Evolutionary conservation across 2,113 vertebrate genomes (phyloP).

Genomic region (chimpanzee (Pan troglodytes)): NHGRI_mPanTro3-v2.1_pri NC_072412.2:57223001-57223500

Average conservation of each 20-base stretch:
- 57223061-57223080: conserved; percentile 16
- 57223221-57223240: not conserved
- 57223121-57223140: not conserved
- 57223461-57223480: not conserved
- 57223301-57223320: not conserved
- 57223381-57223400: not conserved
- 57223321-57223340: not conserved
- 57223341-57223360: conserved; percentile 21
- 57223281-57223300: not conserved
- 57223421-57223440: not conserved
- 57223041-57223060: not conserved
- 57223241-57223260: not conserved
- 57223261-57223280: not conserved
- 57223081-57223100: not conserved
- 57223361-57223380: conserved; percentile 10
- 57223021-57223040: not conserved
- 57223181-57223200: not conserved
- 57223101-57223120: not conserved
- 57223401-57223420: conserved; percentile 45
- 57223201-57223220: not conserved
- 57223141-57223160: not conserved
- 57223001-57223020: not conserved
- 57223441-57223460: conserved; percentile 12
- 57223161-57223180: not conserved
- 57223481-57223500: not conserved